phyloP scores from a whole-genome alignment of 2,797 vertebrate genomes.

The Tapirus indicus region DNA sequence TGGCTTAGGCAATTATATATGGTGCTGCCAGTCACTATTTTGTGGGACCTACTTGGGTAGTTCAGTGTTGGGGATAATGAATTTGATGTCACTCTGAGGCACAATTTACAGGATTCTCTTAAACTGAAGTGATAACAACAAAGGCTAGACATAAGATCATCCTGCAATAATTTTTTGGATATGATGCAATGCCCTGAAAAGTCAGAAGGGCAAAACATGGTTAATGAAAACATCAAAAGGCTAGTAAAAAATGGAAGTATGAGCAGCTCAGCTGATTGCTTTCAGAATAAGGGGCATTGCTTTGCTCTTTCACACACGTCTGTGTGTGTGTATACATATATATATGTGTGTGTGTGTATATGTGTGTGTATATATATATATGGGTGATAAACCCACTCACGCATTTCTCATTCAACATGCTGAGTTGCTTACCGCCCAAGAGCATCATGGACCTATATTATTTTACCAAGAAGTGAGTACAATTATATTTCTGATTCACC shows the following conservation, averaged over 20 bases:
- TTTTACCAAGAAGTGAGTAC: neutral
- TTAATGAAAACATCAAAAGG: neutral
- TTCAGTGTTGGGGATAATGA: neutral
- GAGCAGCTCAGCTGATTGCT: neutral
- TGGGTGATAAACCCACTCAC: neutral
- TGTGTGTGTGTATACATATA: neutral
- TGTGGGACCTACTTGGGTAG: neutral
- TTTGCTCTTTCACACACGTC: neutral
- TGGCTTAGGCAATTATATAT: neutral
- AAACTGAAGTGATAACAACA: neutral
- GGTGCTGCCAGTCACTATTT: neutral
- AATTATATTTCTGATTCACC: neutral
- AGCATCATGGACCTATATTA: neutral
- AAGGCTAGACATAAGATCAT: neutral
- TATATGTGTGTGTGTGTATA: too few species aligned
- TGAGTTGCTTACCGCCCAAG: neutral
- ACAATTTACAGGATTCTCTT: neutral
- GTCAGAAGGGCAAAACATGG: neutral
- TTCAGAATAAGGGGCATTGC: neutral
- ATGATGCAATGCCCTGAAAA: neutral
- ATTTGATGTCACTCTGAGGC: neutral
- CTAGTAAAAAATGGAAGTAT: neutral
- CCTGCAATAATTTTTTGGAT: neutral
- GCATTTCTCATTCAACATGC: neutral
- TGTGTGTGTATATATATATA: too few species aligned